Conservation (phyloP, 2,797 vertebrate genomes). For the Garrulus glandarius region DNA sequence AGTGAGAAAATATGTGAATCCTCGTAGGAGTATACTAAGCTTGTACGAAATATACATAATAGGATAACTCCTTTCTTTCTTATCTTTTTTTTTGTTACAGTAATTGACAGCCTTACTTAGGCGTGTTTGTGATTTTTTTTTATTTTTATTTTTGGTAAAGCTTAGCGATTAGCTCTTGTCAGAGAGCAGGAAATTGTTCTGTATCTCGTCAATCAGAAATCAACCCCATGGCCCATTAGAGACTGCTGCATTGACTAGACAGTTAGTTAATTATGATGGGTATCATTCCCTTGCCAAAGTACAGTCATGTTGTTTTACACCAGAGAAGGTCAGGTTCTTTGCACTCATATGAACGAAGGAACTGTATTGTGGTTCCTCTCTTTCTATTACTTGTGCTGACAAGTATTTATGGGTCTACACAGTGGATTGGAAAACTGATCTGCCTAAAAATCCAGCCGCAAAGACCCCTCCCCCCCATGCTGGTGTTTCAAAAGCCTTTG, state of each 20-base stretch:
- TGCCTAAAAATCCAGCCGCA: background rate
- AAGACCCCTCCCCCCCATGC: too few species aligned
- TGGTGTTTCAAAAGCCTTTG: background rate
- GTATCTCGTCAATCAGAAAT: background rate
- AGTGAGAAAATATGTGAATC: background rate
- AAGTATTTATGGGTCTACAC: background rate
- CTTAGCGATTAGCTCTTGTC: background rate
- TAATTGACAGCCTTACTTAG: background rate
- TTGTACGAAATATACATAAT: fast-evolving
- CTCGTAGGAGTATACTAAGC: background rate
- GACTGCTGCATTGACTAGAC: background rate
- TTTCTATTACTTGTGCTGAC: background rate
- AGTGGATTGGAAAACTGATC: background rate
- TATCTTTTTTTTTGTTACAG: too few species aligned
- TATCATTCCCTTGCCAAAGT: background rate
- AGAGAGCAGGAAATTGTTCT: background rate
- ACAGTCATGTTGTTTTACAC: background rate
- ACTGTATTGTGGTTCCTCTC: background rate
- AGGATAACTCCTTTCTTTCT: fast-evolving
- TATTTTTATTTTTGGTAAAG: background rate
- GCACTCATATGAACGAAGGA: fast-evolving
- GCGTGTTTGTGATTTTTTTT: background rate
- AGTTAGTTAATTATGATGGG: background rate
- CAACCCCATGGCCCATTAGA: fast-evolving
- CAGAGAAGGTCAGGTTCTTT: background rate